Base-by-base conservation (phyloP, 2,113 vertebrate genomes). In the Pelvicachromis taeniatus region DNA sequence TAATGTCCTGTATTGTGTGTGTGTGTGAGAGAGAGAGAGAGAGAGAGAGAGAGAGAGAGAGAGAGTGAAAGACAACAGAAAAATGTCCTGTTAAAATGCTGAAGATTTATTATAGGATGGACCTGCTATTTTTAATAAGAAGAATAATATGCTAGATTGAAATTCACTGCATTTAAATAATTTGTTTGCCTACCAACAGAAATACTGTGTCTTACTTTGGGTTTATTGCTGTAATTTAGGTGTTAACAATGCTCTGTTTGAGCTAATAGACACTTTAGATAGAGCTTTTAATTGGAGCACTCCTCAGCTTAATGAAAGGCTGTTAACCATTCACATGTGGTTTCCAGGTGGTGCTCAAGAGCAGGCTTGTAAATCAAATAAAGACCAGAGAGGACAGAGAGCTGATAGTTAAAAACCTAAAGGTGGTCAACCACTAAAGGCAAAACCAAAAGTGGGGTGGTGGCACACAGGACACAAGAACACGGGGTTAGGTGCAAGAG, bases 311-410 rank as follows among this genome's bases (percentile, higher is more conserved):
- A 88, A 93, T 93, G 82, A 91, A 79, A 91, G 91, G 73, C 63
- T 40, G 33, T 11, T 77, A 42, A 38, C 35, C 3, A 17, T 52
- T 63, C n/a, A 38, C 10, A n/a, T 83, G 87, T 84, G 90, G 42
- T 85, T 94, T 90, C 84, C 85, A 92, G 89, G 85, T 91, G 84
- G 82, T 81, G 70, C 73, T 9, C 7, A 38, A 42, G 55, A 85
- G 35, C n/a, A 3, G 73, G 52, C 84, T 78, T 61, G 59, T 75
- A 65, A 35, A 48, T 77, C 23, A 73, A 87, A 86, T 68, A 68
- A 10, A 38, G 63, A 19, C 90, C 59, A 73, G 82, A 85, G 19
- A n/a, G 26, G 80, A 83, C 87, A 81, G 26, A 75, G 84, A 50
- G 31, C 79, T 78, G 77, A 56, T 9, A 11, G 45, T 81, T 33